These are phyloP conservation scores for Anser brachyrhynchus DNA, from an alignment of 2,113 vertebrate species.

Conservation along the genomic window DNA sequence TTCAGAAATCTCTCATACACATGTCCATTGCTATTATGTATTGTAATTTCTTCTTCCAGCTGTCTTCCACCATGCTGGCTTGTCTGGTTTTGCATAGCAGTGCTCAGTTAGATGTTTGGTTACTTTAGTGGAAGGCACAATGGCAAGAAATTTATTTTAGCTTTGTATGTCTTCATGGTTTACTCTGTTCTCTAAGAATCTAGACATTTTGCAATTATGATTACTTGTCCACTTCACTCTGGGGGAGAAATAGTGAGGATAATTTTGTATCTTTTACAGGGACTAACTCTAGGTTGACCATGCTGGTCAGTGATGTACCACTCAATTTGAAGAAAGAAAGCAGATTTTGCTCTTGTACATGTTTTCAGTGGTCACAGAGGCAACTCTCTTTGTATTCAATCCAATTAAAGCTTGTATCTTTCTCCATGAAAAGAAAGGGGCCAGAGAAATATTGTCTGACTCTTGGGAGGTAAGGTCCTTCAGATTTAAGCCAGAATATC, in stretches of 20 bases:
- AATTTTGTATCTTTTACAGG: not conserved
- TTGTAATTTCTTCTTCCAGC: constrained; percentile 26
- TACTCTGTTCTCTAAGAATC: not conserved
- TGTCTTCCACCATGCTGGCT: not conserved
- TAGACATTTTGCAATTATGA: not conserved
- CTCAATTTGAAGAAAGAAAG: not conserved
- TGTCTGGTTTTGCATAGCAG: not conserved
- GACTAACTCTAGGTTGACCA: not conserved
- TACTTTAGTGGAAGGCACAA: not conserved
- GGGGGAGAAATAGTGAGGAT: not conserved
- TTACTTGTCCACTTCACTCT: not conserved
- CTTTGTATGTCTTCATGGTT: not conserved
- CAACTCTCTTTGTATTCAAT: not conserved
- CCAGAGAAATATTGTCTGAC: not conserved
- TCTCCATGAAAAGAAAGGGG: not conserved
- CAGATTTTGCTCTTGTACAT: not conserved
- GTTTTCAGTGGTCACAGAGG: not conserved
- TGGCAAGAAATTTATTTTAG: not conserved
- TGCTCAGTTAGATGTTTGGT: not conserved
- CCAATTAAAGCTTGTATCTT: not conserved
- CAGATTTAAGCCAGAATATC: not conserved
- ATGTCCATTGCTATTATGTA: constrained; percentile 40
- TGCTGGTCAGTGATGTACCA: not conserved
- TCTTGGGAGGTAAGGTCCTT: not conserved
- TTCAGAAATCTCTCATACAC: constrained; percentile 42